Percentiles rank a stretch among this genome's conserved stretches.
phyloP scores from a whole-genome alignment of 2,113 vertebrate genomes.

The Phaethon lepturus region DNA sequence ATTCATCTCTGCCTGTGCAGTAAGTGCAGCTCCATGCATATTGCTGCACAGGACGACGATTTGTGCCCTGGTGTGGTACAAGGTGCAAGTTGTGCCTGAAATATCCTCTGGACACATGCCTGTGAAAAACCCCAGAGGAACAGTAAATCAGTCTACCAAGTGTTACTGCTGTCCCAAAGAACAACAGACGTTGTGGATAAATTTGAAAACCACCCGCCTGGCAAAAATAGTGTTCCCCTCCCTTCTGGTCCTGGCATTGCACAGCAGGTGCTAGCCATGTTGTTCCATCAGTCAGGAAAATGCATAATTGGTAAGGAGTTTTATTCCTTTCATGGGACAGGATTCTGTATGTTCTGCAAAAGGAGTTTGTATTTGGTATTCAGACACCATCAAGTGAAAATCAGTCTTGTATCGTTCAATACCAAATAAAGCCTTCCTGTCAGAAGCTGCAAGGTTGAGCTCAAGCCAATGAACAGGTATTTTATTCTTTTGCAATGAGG shows the following conservation, averaged over 20 bases:
- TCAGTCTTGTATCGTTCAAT: background rate
- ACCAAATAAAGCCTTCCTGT: background rate
- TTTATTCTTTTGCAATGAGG: background rate
- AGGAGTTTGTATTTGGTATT: background rate
- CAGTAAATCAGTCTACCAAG: fast-evolving
- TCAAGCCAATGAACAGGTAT: background rate
- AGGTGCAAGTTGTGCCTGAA: background rate
- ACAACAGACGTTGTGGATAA: background rate
- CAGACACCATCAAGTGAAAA: background rate
- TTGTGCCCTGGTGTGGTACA: background rate
- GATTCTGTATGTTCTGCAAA: background rate
- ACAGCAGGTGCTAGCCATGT: background rate
- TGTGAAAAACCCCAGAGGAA: background rate
- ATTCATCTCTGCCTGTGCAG: background rate
- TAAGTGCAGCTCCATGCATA: background rate
- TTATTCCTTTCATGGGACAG: background rate
- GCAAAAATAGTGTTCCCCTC: background rate
- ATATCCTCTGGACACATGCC: background rate
- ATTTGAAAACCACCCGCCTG: background rate
- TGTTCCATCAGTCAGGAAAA: background rate
- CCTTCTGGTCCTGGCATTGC: fast-evolving
- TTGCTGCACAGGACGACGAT: fast-evolving
- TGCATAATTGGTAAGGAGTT: background rate
- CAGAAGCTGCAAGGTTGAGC: background rate
- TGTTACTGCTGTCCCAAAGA: background rate